These are phyloP conservation scores for Melipona quadrifasciata DNA, from an alignment of 1,140 invertebrate species.

Conservation along the genomic window DNA sequence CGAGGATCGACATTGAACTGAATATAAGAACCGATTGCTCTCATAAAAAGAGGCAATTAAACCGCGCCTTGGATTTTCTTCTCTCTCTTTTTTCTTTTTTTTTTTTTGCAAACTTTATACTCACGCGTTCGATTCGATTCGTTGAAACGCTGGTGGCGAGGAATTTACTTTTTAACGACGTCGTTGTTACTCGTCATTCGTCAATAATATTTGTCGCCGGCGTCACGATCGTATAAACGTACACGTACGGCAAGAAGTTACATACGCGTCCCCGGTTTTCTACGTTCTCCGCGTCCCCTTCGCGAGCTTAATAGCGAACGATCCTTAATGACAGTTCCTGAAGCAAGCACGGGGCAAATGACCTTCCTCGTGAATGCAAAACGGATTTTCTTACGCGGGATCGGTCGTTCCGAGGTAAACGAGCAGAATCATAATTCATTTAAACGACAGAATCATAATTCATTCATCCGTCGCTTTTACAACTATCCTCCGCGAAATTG, in stretches of 20 bases:
- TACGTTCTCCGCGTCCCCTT: constrained; percentile 16
- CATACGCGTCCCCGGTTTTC: neutral
- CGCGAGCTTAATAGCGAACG: constrained; percentile 31
- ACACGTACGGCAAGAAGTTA: no score
- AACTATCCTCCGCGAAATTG: neutral
- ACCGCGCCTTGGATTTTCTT: neutral
- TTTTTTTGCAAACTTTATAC: neutral
- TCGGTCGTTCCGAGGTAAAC: constrained; percentile 2
- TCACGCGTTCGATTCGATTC: neutral
- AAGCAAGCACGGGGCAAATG: constrained; percentile 31
- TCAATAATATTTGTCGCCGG: neutral
- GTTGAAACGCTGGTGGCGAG: neutral
- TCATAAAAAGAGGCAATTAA: neutral
- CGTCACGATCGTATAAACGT: neutral
- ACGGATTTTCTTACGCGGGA: constrained; percentile 21
- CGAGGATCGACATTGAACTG: constrained; percentile 1
- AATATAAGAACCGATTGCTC: neutral
- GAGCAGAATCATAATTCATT: constrained; percentile 18
- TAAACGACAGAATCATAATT: no score
- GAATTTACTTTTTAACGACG: neutral
- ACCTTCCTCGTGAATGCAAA: constrained; percentile 35
- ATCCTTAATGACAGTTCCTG: constrained; percentile 43
- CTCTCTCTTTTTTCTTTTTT: neutral
- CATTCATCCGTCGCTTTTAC: neutral
- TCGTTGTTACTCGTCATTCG: no score